Evolutionary conservation across 2,113 vertebrate genomes (phyloP).

Genomic region (Austrofundulus limnaeus): DNA sequence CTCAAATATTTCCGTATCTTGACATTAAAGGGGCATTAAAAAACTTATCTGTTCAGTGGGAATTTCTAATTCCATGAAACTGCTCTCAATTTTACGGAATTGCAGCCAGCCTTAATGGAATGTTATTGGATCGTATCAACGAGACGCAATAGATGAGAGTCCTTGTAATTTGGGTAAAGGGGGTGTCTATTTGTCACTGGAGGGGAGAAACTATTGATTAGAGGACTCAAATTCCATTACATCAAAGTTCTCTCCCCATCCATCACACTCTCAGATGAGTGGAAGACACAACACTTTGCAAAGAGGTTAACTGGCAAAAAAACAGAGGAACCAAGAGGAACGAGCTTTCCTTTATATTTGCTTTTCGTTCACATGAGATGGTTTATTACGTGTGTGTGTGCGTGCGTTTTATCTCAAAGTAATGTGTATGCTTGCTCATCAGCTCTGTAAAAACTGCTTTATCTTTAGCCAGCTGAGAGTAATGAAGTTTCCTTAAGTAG

Average conservation of each 20-base stretch:
- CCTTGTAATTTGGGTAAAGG: conserved; percentile 69
- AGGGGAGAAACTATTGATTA: conserved; percentile 78
- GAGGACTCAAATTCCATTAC: conserved; percentile 78
- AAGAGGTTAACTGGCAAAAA: conserved; percentile 23
- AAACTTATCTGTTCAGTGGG: conserved; percentile 43
- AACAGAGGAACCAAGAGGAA: conserved; percentile 3
- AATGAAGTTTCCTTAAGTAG: conserved; percentile 74
- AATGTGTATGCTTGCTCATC: conserved; percentile 35
- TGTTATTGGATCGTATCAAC: conserved; percentile 74
- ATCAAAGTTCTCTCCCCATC: conserved; percentile 62
- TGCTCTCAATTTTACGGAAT: conserved; percentile 74
- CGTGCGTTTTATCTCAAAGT: conserved; percentile 31
- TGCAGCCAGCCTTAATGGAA: conserved; percentile 69
- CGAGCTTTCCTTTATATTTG: background rate
- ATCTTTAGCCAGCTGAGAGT: conserved; percentile 52
- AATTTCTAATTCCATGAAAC: conserved; percentile 65
- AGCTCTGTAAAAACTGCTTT: conserved; percentile 48
- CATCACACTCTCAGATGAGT: conserved; percentile 62
- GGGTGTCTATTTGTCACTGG: conserved; percentile 77
- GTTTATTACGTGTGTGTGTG: conserved; percentile 16
- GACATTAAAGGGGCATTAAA: conserved; percentile 6
- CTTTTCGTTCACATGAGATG: conserved; percentile 10
- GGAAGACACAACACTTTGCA: conserved; percentile 49
- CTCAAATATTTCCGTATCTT: conserved; percentile 23
- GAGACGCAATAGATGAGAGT: conserved; percentile 68